Evolutionary conservation across 1,140 invertebrate species (phyloP), one percentile per base, ranked within the genome.

Genomic region (Coptotermes formosanus): DNA sequence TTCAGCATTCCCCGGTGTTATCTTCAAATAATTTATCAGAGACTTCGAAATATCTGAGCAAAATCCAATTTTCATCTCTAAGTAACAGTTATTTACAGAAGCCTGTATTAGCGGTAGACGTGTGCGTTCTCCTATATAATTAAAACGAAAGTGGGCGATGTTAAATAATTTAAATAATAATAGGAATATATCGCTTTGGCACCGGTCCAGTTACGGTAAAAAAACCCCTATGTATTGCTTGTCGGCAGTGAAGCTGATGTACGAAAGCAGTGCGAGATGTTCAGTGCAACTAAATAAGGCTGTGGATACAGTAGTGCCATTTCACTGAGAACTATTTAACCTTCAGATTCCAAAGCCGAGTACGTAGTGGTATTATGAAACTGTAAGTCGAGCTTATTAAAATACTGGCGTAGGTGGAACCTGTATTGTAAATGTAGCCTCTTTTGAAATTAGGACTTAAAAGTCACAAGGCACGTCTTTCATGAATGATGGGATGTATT

Each of bases 321-420:
- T 75, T 75, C 59, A 12, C n/a, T 75, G 52, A 12, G 64, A 75
- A 30, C 25, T 75, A 30, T 75, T 75, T 75, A 75, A 75, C 64
- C 64, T 75, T 75, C 64, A 75, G n/a, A 75, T 75, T 75, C 64
- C 64, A 30, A 25, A n/a, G 25, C n/a, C 8, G 2, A n/a, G 64
- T 75, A 75, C 25, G 64, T 75, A 75, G 64, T 9, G 64, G 8
- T 75, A n/a, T 75, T 75, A 75, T 30, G 64, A 75, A 75, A 75
- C 64, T 75, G 25, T 75, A 75, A 75, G 64, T 30, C n/a, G 64
- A 75, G 64, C 64, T 75, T 30, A 75, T 75, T 75, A 75, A 30
- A 30, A 75, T 75, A 75, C 7, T 75, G 64, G 4, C 64, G 64
- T 75, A 75, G 64, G 64, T 75, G 64, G n/a, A 75, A 75, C 64